A percentile compares a stretch with the other conserved stretches of the same genome.
Evolutionary conservation across 2,888 invertebrate species (phyloP).

Genomic region (Macrophya annulata): DNA sequence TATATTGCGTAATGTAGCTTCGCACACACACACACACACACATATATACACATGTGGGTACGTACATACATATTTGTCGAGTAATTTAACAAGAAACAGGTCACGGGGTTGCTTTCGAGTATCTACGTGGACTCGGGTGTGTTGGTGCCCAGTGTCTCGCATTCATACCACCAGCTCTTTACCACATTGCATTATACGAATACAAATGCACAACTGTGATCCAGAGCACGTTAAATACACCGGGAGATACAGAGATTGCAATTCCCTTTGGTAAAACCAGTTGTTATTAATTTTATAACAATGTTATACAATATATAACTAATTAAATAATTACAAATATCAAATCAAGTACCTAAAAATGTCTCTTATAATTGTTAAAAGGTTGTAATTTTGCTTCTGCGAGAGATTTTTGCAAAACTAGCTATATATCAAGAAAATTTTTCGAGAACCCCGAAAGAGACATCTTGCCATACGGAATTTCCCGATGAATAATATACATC

Average conservation of each 20-base stretch:
- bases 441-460: neutral
- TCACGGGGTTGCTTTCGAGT: conserved; percentile 47
- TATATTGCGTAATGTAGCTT: conserved; percentile 41
- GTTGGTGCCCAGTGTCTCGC: conserved; percentile 38
- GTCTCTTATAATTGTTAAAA: neutral
- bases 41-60: too few species aligned
- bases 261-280: conserved; percentile 25
- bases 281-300: conserved; percentile 8
- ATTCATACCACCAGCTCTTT: neutral
- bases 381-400: neutral
- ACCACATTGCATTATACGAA: conserved; percentile 6
- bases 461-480: neutral
- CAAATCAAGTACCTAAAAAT: too few species aligned
- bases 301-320: neutral
- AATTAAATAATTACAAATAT: neutral
- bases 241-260: conserved; percentile 9
- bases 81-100: conserved; percentile 54
- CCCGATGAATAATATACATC: neutral
- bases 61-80: conserved; percentile 48
- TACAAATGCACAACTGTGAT: conserved; percentile 47
- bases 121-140: conserved; percentile 20
- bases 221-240: conserved; percentile 24
- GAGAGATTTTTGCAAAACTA: neutral
- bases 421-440: neutral
- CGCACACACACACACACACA: neutral